Percentiles rank a stretch among this genome's conserved stretches.
phyloP scores from a whole-genome alignment of 2,113 vertebrate species.

The Chlorodrepanis virens region DNA sequence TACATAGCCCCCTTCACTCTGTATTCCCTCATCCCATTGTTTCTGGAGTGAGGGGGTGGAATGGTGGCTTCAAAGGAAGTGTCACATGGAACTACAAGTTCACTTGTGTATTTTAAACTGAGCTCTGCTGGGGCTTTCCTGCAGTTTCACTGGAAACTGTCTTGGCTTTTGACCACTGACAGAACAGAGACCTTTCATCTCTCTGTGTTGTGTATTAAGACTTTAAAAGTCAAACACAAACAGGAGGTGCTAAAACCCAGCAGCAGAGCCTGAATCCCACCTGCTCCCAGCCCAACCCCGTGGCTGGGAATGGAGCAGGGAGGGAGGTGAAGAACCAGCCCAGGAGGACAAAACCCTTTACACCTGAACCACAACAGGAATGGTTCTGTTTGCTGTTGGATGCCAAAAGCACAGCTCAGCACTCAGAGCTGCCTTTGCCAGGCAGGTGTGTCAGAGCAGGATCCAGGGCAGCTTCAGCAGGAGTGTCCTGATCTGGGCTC shows the following conservation, averaged over 20 bases:
- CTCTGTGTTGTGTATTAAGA: not conserved
- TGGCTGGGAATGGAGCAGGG: not conserved
- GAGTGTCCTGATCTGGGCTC: not conserved
- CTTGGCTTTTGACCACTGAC: not conserved
- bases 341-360: not conserved
- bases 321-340: not conserved
- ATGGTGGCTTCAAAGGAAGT: not conserved
- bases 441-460: not conserved
- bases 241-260: not conserved
- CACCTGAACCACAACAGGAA: not conserved
- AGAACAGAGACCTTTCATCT: not conserved
- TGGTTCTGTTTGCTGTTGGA: rapidly evolving
- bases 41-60: not conserved
- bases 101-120: not conserved
- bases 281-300: not conserved
- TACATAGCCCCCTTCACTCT: not conserved
- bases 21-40: rapidly evolving
- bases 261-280: not conserved
- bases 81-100: not conserved
- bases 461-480: not conserved
- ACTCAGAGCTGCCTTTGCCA: not conserved
- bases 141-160: not conserved
- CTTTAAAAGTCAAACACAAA: not conserved
- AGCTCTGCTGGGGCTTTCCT: not conserved
- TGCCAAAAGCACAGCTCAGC: not conserved